phyloP scores from a whole-genome alignment of 2,888 invertebrate species.

The Hypomecis atomaria region DNA sequence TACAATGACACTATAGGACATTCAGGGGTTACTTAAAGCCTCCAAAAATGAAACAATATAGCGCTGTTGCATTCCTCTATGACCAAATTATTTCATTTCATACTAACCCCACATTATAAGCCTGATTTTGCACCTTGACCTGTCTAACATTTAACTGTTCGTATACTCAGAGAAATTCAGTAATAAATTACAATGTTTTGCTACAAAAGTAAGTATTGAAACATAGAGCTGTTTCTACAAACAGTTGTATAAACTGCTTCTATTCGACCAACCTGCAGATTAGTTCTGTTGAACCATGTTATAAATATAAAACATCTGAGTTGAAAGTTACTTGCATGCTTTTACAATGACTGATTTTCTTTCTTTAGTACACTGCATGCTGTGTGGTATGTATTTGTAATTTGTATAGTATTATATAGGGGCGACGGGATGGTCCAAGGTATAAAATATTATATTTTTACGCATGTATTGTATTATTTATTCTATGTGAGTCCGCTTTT shows the following conservation, averaged over 20 bases:
- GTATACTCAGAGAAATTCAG: neutral
- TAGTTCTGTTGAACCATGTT: too few species aligned
- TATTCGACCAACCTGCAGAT: too few species aligned
- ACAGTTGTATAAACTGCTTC: too few species aligned
- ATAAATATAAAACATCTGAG: neutral
- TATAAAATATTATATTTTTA: constrained; percentile 31
- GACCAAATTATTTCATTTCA: constrained; percentile 47
- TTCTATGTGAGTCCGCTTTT: constrained; percentile 39
- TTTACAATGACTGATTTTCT: neutral
- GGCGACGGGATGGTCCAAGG: constrained; percentile 41
- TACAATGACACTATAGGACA: too few species aligned
- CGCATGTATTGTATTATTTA: constrained; percentile 32
- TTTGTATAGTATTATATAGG: constrained; percentile 11
- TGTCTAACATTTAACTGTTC: constrained; percentile 7
- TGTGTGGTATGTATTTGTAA: constrained; percentile 22
- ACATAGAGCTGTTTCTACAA: too few species aligned
- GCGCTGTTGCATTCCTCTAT: neutral
- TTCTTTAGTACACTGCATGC: constrained; percentile 31
- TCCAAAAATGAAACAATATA: neutral
- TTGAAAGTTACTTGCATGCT: constrained; percentile 6
- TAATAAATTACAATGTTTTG: neutral
- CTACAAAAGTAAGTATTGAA: neutral
- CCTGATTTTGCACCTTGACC: constrained; percentile 16
- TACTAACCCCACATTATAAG: constrained; percentile 35
- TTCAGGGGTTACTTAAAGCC: neutral